phyloP scores from a whole-genome alignment of 2,113 vertebrate genomes.

The Ginglymostoma cirratum region DNA sequence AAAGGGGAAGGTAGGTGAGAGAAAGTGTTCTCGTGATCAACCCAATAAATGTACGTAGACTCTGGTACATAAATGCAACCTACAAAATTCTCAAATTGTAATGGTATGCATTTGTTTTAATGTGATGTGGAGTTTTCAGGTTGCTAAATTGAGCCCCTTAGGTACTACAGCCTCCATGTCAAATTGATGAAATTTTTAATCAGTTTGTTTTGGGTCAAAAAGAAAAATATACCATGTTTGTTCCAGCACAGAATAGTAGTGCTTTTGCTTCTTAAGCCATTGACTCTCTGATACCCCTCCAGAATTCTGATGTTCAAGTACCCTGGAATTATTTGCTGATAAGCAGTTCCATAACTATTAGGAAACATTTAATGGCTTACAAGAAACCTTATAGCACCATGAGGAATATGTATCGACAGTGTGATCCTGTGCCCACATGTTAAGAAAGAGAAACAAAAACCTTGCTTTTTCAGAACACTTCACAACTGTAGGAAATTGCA shows the following conservation, averaged over 20 bases:
- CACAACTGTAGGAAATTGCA: not conserved
- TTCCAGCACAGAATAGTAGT: not conserved
- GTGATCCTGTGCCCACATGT: not conserved
- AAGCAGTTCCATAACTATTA: not conserved
- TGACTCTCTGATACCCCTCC: not conserved
- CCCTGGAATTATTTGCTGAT: not conserved
- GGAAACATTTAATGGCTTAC: not conserved
- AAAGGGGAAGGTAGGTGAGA: conserved; percentile 81
- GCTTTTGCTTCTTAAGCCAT: not conserved
- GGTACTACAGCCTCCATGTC: not conserved
- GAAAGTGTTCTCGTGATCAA: not conserved
- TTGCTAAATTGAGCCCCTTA: not conserved
- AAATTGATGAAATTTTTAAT: not conserved
- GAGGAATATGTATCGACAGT: not conserved
- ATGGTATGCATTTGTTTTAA: not conserved
- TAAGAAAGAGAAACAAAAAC: not conserved
- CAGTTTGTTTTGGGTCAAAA: not conserved
- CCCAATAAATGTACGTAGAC: not conserved
- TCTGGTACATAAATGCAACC: not conserved
- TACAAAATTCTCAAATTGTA: not conserved
- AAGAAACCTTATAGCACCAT: not conserved
- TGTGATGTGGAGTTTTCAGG: not conserved
- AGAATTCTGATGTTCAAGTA: not conserved
- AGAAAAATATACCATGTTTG: not conserved
- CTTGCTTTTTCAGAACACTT: not conserved